Base-by-base conservation (phyloP, 1,140 invertebrate species). In the Calliopsis andreniformis region DNA sequence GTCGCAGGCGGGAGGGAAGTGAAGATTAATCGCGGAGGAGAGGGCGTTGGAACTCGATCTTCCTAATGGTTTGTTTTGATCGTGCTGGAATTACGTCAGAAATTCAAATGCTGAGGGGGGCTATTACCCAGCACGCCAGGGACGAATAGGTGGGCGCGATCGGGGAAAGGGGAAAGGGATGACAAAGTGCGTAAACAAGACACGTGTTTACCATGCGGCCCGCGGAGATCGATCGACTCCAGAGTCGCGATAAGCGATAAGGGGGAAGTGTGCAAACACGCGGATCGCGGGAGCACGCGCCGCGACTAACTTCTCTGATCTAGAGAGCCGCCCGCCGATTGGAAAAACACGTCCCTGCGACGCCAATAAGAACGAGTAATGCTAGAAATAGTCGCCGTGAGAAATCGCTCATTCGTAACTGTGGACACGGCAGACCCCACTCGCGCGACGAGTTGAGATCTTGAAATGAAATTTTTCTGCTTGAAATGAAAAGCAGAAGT, bases 161-260 rank as follows among this genome's bases (percentile, higher is more conserved):
- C 49, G 3, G 5, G 16, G 25, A 35, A 23, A 14, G 23, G 20
- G 10, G 14, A 8, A n/a, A 2, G 43, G 42, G 23, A 61, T 45
- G 63, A 73, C 25, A 28, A 64, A 59, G 53, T 66, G 53, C 68
- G 81, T 64, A 79, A 82, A 83, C 80, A 83, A 79, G 59, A 70
- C 76, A 70, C 49, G 69, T 82, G 80, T 83, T 83, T 81, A 67
- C 59, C 51, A 51, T 51, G 53, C 73, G 56, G 53, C 45, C 47
- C 39, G 18, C 6, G 32, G 67, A 39, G 35, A 83, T 82, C 80
- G 66, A 83, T 82, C 80, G 70, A 55, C 45, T 61, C 64, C n/a
- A 75, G 80, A 70, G 35, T 42, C 68, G 30, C 39, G 81, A 83
- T 78, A 81, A 81, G 63, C 56, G 76, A 75, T 82, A 78, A 78